Evolutionary conservation across 2,797 vertebrate species (phyloP).

Genomic region (Falco biarmicus): DNA sequence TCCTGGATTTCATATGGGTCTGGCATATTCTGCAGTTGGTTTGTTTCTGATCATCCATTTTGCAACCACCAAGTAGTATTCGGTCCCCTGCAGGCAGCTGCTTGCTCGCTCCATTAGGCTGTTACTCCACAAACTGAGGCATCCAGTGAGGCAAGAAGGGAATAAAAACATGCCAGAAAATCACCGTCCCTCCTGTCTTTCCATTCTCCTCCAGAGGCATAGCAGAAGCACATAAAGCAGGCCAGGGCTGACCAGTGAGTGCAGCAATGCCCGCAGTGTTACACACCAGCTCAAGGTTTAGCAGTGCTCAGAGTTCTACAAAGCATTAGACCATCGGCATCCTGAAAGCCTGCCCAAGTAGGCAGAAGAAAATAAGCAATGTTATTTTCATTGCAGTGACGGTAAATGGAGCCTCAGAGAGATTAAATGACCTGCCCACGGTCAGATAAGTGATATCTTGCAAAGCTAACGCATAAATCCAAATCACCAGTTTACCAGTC

Average conservation of each 20-base stretch:
- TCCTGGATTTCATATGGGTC: not conserved
- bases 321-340: not conserved
- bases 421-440: not conserved
- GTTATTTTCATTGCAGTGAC: not conserved
- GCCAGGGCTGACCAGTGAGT: not conserved
- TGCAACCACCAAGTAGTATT: not conserved
- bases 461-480: not conserved
- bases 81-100: not conserved
- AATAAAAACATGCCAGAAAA: not conserved
- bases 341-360: not conserved
- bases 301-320: not conserved
- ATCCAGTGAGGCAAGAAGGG: not conserved
- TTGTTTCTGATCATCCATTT: not conserved
- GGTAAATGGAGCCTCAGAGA: not conserved
- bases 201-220: not conserved
- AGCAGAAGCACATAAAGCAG: not conserved
- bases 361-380: not conserved
- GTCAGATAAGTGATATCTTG: not conserved
- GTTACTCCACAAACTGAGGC: not conserved
- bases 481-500: not conserved
- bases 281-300: not conserved
- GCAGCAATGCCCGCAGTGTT: fast-evolving
- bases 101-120: not conserved
- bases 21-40: not conserved
- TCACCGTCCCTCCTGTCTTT: not conserved